Evolutionary conservation across 2,797 vertebrate species (phyloP).

Genomic region (Pangasius sanitwongsei): DNA sequence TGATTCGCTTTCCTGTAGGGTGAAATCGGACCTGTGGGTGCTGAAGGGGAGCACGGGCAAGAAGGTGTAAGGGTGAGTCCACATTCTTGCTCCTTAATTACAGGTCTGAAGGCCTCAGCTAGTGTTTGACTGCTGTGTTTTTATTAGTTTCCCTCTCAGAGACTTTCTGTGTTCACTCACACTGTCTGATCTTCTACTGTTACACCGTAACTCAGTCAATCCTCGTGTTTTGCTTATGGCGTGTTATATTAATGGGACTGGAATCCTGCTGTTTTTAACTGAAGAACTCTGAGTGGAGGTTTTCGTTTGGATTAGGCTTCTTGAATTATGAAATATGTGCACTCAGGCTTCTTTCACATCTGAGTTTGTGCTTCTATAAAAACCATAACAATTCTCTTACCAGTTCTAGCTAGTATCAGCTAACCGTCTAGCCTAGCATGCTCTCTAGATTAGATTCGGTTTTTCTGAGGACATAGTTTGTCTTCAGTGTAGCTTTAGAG

Average conservation of each 20-base stretch:
- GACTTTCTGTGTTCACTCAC: not conserved
- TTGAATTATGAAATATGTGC: not conserved
- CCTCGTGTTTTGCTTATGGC: not conserved
- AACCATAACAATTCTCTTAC: not conserved
- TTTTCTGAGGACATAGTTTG: not conserved
- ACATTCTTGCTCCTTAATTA: constrained; percentile 18
- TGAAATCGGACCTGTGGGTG: constrained; percentile 83
- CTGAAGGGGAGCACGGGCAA: constrained; percentile 83
- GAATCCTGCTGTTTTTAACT: not conserved
- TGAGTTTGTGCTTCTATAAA: not conserved
- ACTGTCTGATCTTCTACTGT: not conserved
- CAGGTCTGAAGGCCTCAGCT: not conserved
- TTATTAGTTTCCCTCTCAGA: not conserved
- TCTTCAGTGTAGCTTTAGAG: not conserved
- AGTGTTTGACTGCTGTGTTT: not conserved
- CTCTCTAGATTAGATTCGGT: not conserved
- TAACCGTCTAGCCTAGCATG: not conserved
- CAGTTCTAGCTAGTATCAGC: not conserved
- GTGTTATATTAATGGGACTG: not conserved
- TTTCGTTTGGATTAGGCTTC: not conserved
- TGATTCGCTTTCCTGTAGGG: constrained; percentile 75
- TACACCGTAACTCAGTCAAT: not conserved
- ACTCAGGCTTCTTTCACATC: not conserved
- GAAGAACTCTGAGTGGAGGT: not conserved
- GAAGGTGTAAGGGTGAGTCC: constrained; percentile 87